Evolutionary conservation across 2,113 vertebrate species (phyloP).

Genomic region (Syngnathoides biaculeatus): DNA sequence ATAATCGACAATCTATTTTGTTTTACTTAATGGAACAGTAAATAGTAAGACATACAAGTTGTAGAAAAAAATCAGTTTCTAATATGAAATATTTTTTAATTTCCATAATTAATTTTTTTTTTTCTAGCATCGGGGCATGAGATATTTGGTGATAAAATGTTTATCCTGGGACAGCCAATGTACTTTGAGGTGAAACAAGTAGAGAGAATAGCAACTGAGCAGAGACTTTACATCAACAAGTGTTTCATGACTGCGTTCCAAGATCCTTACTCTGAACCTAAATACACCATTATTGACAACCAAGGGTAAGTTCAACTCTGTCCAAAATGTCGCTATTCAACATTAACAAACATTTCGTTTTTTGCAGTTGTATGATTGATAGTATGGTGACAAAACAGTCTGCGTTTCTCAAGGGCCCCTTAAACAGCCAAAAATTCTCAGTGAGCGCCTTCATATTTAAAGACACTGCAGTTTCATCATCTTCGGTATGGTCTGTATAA

Average conservation of each 20-base stretch:
- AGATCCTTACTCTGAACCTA: constrained; percentile 17
- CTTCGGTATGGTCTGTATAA: constrained; percentile 30
- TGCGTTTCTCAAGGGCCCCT: constrained; percentile 35
- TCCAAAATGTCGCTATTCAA: accelerated
- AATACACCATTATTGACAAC: constrained; percentile 55
- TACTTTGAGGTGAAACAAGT: constrained; percentile 51
- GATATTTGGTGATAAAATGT: constrained; percentile 8
- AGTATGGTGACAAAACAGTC: constrained; percentile 29
- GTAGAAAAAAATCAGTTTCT: neutral
- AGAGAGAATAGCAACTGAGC: accelerated
- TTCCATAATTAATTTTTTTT: neutral
- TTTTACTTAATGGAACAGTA: neutral
- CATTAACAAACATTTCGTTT: neutral
- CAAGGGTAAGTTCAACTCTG: constrained; percentile 43
- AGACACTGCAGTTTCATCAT: neutral
- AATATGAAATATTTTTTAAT: neutral
- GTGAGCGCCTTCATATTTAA: constrained; percentile 56
- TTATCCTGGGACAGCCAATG: constrained; percentile 52
- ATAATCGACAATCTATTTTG: too few relatives aligned
- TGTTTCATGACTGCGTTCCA: constrained; percentile 53
- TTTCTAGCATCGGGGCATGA: constrained; percentile 44
- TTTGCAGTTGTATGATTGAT: constrained; percentile 67
- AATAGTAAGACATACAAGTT: neutral
- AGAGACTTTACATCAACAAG: constrained; percentile 53
- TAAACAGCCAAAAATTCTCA: constrained; percentile 40